Base-by-base conservation (phyloP, 2,888 invertebrate genomes). In the Chalcosyrphus nemorum region DNA sequence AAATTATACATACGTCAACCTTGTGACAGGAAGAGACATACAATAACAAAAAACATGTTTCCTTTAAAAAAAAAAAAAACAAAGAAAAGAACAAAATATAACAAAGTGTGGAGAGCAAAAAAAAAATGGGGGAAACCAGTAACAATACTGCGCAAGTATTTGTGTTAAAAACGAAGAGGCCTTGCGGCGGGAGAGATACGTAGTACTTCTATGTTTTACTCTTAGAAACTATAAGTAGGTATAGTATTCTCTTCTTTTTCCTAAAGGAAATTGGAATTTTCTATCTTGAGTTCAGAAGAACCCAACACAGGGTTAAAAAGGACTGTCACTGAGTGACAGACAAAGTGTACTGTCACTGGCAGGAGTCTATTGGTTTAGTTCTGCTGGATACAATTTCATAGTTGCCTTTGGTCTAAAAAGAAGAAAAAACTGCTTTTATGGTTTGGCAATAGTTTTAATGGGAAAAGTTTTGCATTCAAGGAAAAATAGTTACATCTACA, bases 131-230 rank as follows among this genome's bases (percentile, higher is more conserved):
- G 24, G 45, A 38, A 81, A 54, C 47, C 56, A 63, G 41, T 43
- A 50, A 19, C 38, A 71, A n/a, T 50, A 71, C 56, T 78, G 82
- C 82, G 78, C 77, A 78, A 47, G 82, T 82, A 68, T 82, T 41
- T 68, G 82, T 82, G 72, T 78, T 68, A 68, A 72, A 72, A 72
- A 72, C 72, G 54, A 82, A 82, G 72, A 78, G 72, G 35, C 32
- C 6, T 68, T 45, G 1, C 1, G 17, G 13, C 35, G 21, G 35
- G 57, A 59, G 29, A 66, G 57, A n/a, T 63, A 15, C n/a, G n/a
- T n/a, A n/a, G n/a, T n/a, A 24, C 24, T 24, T 4, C 3, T 24
- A 24, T 24, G 24, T 4, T 32, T 32, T 7, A 9, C 59, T 80
- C 74, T 74, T 74, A 13, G n/a, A 13, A 15, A 21, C 19, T 32